Evolutionary conservation across 2,888 invertebrate species (phyloP), one percentile per base, ranked within the genome.

Genomic region (Gibbula magus): DNA sequence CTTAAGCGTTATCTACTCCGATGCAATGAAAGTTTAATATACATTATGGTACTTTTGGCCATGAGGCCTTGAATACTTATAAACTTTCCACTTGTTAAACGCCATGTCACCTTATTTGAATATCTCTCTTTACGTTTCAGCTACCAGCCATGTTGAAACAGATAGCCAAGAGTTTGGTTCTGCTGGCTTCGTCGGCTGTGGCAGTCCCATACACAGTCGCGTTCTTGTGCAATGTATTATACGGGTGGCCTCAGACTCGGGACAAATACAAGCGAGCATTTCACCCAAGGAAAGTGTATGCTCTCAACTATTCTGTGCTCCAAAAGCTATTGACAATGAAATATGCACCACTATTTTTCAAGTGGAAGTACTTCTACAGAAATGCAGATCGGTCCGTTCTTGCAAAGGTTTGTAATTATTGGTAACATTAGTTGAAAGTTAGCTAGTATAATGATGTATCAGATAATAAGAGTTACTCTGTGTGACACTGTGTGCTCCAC

Each of bases 151-250:
- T 61, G 61, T 29, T 61, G 61, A 61, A 25, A 29, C 61, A 61
- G 29, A 51, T 74, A 0, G 45, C 51, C 25, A 74, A 74, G 51
- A 51, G 82, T 25, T 75, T 81, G 25, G 81, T 79, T 16, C 29
- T 83, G 29, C 66, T 82, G n/a, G 76, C 80, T 39, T 85, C 90
- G 0, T 84, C 91, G 29, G 88, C 88, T 53, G 86, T 91, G 0
- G 88, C 87, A 5, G 83, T 92, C 25, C 92, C 92, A 0, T 92
- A 92, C 78, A 88, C 89, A 0, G 82, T 90, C n/a, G 90, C 92
- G 5, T 70, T 91, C 0, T 61, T 92, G 18, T 87, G 89, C 66
- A 90, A 91, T 78, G 67, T 91, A n/a, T 83, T 91, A 7, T 89
- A 89, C 84, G 91, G 91, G 25, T 91, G 91, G 90, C 91, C 91